Percentiles rank a stretch among this genome's conserved stretches.
phyloP scores from a whole-genome alignment of 64 coral and sea anemone genomes.

The Dendronephthya gigantea region DNA sequence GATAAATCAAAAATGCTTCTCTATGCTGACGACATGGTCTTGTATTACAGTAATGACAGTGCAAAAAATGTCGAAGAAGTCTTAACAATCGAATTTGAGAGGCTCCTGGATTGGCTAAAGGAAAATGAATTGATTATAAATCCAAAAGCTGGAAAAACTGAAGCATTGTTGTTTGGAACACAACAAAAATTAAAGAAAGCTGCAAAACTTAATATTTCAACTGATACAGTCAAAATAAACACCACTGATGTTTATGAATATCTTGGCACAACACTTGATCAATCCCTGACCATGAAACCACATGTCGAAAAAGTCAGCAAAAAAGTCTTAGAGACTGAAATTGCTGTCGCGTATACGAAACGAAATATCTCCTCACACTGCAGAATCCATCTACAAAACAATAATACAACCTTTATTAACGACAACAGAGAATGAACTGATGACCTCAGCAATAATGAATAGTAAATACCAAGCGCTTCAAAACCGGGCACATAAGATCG shows the following conservation, averaged over 20 bases:
- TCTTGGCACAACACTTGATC: neutral
- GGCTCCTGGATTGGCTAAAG: neutral
- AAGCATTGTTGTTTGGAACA: neutral
- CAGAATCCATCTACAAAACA: neutral
- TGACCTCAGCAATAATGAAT: neutral
- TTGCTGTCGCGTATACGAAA: neutral
- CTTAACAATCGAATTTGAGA: neutral
- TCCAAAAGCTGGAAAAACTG: neutral
- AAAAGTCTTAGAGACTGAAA: neutral
- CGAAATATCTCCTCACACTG: neutral
- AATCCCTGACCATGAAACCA: neutral
- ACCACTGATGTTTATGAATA: neutral
- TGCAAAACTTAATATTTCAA: neutral
- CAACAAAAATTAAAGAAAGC: neutral
- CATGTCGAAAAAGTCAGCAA: neutral
- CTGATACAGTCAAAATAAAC: neutral
- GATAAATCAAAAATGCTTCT: constrained; percentile 6
- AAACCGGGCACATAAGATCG: too few relatives aligned
- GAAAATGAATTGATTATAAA: neutral
- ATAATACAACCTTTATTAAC: neutral
- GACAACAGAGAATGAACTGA: neutral
- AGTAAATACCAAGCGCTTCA: too few relatives aligned
- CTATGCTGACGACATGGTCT: constrained; percentile 31
- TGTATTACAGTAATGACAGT: neutral
- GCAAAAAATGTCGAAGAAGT: neutral